Evolutionary conservation across 1,140 invertebrate species (phyloP).

Genomic region (Drosophila kurseongensis): DNA sequence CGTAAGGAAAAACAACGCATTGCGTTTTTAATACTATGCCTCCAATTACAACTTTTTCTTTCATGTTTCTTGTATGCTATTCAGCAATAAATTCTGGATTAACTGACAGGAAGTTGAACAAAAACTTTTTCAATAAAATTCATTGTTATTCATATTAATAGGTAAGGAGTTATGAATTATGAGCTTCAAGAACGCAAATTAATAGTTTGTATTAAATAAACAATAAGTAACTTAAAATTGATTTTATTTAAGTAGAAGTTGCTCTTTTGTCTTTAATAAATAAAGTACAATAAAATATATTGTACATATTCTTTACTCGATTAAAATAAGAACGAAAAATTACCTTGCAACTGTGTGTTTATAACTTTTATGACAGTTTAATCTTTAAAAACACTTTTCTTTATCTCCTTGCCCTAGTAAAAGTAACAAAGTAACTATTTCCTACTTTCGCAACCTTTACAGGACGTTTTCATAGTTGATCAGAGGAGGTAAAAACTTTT

Average conservation of each 20-base stretch:
- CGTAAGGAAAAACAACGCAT: background rate
- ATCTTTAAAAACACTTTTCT: background rate
- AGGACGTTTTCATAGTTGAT: constrained; percentile 45
- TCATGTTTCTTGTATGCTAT: background rate
- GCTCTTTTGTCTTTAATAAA: background rate
- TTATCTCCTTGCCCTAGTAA: background rate
- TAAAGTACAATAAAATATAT: background rate
- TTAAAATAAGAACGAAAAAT: too few species aligned
- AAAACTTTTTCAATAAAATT: background rate
- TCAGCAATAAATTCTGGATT: constrained; percentile 7
- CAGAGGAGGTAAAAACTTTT: constrained; percentile 28
- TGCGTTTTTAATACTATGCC: background rate
- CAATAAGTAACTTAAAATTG: too few species aligned
- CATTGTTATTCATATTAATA: constrained; percentile 1
- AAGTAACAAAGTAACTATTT: constrained; percentile 11
- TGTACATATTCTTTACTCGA: too few species aligned
- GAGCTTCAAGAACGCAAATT: background rate
- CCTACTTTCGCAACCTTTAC: constrained; percentile 17
- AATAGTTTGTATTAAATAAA: background rate
- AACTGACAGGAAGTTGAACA: background rate
- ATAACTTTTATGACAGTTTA: constrained; percentile 6
- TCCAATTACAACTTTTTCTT: background rate
- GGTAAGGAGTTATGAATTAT: background rate
- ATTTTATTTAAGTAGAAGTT: too few species aligned
- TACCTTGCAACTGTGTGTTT: background rate